Base-by-base conservation (phyloP, 2,797 vertebrate genomes). In the Pachyuromys duprasi region DNA sequence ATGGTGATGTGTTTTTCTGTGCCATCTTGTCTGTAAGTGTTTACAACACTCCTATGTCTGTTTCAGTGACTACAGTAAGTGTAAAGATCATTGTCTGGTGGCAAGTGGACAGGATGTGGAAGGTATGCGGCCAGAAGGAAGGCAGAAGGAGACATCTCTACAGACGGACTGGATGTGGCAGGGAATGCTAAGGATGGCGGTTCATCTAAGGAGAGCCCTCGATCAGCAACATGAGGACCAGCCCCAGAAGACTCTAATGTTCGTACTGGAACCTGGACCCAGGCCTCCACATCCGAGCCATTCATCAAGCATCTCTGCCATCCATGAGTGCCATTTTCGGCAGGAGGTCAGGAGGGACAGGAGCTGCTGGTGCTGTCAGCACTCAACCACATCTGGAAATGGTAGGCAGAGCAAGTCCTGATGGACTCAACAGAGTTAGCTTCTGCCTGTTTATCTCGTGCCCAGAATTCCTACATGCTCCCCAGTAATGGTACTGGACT, bases 1-100 rank as follows among this genome's bases (percentile, higher is more conserved):
- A 22, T 53, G 74, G 62, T 8, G 60, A 67, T 81, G 28, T 80
- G 5, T 75, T 42, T 49, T 82, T 74, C n/a, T n/a, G 67, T 42
- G 49, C 67, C 49, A 28, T 55, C 69, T 74, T 95, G 33, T 89
- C 89, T 89, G 60, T 57, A 89, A 36, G 49, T 80, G 79, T 95
- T 75, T 22, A 20, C n/a, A 53, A 76, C 62, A 75, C 88, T 88
- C 78, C 80, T 45, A 33, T 72, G 94, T 65, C 65, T 90, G 57
- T 76, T 87, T 92, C 31, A 70, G 72, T 24, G 31, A 69, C 45
- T 70, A 26, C 13, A 84, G 3, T 60, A 75, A 83, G 8, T 20
- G 13, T 53, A 69, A 26, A 86, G 42, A 65, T 42, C 83, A 36
- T 63, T 67, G 57, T 31, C 22, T 45, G 57, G 4, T 49, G 28